A percentile compares a stretch with the other conserved stretches of the same genome.
Conservation (phyloP, 2,113 vertebrate species). For the Zapus hudsonius region DNA sequence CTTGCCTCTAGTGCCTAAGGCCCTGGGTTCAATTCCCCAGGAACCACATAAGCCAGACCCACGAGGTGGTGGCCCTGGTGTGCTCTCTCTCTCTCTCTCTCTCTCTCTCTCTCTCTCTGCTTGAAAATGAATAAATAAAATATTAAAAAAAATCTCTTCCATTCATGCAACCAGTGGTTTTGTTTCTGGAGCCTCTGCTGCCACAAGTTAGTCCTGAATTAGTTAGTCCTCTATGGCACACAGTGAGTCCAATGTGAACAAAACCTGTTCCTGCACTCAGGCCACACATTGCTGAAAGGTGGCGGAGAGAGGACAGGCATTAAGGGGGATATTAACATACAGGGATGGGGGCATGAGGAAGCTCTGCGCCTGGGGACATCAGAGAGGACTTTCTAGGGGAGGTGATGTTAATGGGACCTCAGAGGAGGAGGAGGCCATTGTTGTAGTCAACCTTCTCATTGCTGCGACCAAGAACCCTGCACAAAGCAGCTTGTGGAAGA, state of each 20-base stretch:
- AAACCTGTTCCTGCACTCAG: neutral
- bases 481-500: too few species aligned
- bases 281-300: neutral
- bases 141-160: slow-evolving; percentile 6
- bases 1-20: too few species aligned
- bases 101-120: too few species aligned
- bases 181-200: neutral
- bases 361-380: neutral
- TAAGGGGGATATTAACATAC: too few species aligned
- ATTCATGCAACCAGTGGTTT: neutral
- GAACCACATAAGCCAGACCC: too few species aligned
- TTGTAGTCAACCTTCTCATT: too few species aligned
- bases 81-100: too few species aligned
- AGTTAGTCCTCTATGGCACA: neutral
- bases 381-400: neutral
- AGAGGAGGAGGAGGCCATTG: neutral
- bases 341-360: neutral
- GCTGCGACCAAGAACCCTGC: too few species aligned
- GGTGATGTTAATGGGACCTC: neutral
- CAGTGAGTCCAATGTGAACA: neutral
- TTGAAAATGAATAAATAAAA: neutral
- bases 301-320: neutral
- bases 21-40: too few species aligned
- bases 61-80: too few species aligned
- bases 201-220: too few species aligned